A percentile compares a stretch with the other conserved stretches of the same genome.
Evolutionary conservation across 1,140 invertebrate genomes (phyloP).

Genomic region (Drosophila varians): DNA sequence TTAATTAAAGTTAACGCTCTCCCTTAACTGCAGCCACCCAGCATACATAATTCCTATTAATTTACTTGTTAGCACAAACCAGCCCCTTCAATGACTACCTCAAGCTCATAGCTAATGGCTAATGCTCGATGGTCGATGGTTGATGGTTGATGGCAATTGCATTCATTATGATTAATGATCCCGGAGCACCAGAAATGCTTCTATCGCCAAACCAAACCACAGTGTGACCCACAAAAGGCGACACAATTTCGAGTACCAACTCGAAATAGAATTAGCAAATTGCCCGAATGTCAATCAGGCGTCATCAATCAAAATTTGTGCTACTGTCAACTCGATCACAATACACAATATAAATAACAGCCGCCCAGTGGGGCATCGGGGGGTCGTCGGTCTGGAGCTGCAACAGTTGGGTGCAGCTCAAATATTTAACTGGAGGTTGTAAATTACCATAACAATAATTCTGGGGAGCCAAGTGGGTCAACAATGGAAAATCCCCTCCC

Average conservation of each 20-base stretch:
- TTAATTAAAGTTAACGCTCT: conserved; percentile 71
- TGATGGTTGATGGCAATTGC: conserved; percentile 49
- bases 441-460: conserved; percentile 77
- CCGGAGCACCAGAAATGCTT: conserved; percentile 15
- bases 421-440: conserved; percentile 64
- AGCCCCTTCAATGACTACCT: conserved; percentile 41
- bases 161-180: conserved; percentile 76
- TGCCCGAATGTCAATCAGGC: conserved; percentile 77
- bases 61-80: conserved; percentile 57
- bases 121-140: no score
- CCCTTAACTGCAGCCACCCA: conserved; percentile 12
- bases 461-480: conserved; percentile 65
- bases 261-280: conserved; percentile 78
- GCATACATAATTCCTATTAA: conserved; percentile 61
- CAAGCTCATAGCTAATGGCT: conserved; percentile 14
- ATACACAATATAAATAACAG: conserved; percentile 52
- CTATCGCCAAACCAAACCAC: conserved; percentile 9
- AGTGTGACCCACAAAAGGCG: conserved; percentile 31
- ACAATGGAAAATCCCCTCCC: conserved; percentile 41
- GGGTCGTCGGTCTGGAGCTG: conserved; percentile 1
- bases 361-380: conserved; percentile 33
- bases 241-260: conserved; percentile 35
- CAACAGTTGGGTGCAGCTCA: conserved; percentile 63
- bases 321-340: conserved; percentile 72
- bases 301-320: conserved; percentile 79